Evolutionary conservation across 1,140 invertebrate genomes (phyloP).

Genomic region (Platyura marginata): DNA sequence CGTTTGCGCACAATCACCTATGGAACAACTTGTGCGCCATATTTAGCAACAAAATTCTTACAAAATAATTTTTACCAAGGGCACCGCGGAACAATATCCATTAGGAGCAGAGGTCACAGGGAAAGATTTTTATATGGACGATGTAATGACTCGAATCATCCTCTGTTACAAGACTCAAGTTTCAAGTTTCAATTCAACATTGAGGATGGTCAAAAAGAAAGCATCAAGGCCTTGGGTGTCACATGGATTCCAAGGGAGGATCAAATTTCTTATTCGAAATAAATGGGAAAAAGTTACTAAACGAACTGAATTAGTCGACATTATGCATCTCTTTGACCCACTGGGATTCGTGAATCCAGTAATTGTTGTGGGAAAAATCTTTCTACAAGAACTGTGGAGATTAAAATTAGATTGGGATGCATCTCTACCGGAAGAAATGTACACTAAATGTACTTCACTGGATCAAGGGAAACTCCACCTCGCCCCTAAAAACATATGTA

Average conservation of each 20-base stretch:
- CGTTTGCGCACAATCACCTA: too few species aligned
- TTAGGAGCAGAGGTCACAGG: neutral
- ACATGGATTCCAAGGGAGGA: neutral
- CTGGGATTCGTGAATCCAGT: conserved; percentile 22
- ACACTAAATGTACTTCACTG: conserved; percentile 6
- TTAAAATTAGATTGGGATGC: conserved; percentile 1
- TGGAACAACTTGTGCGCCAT: neutral
- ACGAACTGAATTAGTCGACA: conserved; percentile 12
- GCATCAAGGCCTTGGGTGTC: neutral
- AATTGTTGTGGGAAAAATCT: conserved; percentile 18
- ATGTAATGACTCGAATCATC: neutral
- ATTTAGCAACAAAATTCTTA: neutral
- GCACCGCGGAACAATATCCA: neutral
- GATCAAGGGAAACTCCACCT: conserved; percentile 4
- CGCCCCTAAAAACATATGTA: conserved; percentile 6
- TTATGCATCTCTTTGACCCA: too few species aligned
- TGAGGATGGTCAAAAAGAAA: neutral
- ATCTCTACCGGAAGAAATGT: neutral
- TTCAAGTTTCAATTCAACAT: neutral
- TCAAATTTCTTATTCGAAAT: neutral
- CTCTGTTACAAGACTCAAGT: neutral
- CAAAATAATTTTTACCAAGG: neutral
- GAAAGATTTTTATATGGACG: neutral
- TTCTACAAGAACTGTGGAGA: conserved; percentile 22
- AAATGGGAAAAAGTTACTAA: conserved; percentile 9